Evolutionary conservation across 2,888 invertebrate genomes (phyloP).

Genomic region (Aspidapion aeneum): DNA sequence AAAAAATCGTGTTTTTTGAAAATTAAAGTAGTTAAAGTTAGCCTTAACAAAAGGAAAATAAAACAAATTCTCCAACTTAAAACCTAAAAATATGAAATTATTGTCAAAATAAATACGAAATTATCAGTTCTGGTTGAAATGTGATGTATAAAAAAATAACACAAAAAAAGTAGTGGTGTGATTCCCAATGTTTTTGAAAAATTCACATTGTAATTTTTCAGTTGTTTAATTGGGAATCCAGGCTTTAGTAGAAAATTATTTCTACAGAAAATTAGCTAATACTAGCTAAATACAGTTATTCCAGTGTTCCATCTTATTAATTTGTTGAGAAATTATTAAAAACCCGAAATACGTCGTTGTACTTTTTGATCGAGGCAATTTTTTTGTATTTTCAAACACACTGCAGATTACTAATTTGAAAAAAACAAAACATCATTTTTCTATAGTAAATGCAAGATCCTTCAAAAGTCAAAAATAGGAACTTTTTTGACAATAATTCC

Average conservation of each 20-base stretch:
- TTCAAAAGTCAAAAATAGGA: slow-evolving; percentile 14
- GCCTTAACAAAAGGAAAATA: neutral
- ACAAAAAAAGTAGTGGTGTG: no score
- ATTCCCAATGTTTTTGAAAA: no score
- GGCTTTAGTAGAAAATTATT: neutral
- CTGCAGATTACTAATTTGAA: no score
- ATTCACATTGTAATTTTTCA: no score
- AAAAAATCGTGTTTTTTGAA: neutral
- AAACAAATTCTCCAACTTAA: neutral
- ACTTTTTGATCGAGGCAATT: no score
- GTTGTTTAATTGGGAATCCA: no score
- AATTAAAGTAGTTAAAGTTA: neutral
- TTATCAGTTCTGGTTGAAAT: neutral
- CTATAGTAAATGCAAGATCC: slow-evolving; percentile 15
- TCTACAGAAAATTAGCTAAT: neutral
- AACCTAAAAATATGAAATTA: neutral
- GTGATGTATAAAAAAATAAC: neutral
- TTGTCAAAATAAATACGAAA: neutral
- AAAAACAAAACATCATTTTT: no score
- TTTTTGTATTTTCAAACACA: no score
- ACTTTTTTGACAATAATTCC: slow-evolving; percentile 23
- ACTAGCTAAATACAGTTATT: neutral
- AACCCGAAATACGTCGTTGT: no score
- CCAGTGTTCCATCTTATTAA: no score
- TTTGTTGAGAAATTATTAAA: no score